Evolutionary conservation across 2,113 vertebrate species (phyloP).

Genomic region (Porphyrio hochstetteri): DNA sequence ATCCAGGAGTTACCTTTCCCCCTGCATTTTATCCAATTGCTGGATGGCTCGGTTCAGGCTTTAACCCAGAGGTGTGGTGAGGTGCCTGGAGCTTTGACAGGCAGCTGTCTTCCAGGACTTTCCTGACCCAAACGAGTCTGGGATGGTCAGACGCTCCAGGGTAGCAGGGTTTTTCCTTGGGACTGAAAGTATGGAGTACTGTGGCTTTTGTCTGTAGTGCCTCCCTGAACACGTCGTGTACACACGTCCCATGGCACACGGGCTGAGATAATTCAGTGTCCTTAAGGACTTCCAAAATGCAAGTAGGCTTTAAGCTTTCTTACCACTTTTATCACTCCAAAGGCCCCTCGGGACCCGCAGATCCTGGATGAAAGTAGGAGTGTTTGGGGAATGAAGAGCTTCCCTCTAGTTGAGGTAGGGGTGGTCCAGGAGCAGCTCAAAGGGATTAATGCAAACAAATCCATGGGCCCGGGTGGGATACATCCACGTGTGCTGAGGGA

Average conservation of each 20-base stretch:
- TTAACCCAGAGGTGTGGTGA: too few species aligned
- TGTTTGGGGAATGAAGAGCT: too few species aligned
- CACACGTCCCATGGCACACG: rapidly evolving
- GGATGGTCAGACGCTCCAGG: not conserved
- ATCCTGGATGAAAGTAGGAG: too few species aligned
- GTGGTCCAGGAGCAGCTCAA: too few species aligned
- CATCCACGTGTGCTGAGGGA: too few species aligned
- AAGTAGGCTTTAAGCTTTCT: not conserved
- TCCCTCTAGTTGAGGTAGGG: too few species aligned
- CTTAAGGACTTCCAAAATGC: not conserved
- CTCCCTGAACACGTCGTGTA: rapidly evolving
- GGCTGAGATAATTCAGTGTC: not conserved
- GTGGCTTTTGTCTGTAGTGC: rapidly evolving
- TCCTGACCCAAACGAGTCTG: too few species aligned
- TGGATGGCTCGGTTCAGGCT: not conserved
- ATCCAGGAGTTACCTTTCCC: not conserved
- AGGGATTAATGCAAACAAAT: too few species aligned
- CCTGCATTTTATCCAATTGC: not conserved
- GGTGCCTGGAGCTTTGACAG: not conserved
- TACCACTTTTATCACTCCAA: too few species aligned
- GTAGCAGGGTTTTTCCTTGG: too few species aligned
- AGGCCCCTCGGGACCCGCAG: too few species aligned
- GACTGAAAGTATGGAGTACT: not conserved
- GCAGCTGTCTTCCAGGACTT: not conserved
- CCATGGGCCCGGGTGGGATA: too few species aligned